Base-by-base conservation (phyloP, 1,140 invertebrate genomes). In the Paraescarpia echinospica region DNA sequence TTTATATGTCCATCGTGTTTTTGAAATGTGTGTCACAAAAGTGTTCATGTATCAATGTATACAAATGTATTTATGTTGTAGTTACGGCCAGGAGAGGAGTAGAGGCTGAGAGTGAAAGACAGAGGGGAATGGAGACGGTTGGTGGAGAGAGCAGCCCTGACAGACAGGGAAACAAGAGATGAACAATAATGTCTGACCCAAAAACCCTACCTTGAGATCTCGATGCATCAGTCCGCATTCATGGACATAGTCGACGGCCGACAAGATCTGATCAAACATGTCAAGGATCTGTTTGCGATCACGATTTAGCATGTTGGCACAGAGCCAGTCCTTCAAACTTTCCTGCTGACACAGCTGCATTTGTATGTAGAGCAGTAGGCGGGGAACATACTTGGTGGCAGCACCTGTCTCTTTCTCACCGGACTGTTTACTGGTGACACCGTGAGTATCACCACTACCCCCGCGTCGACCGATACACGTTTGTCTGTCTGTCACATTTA, bases 201-300 rank as follows among this genome's bases (percentile, higher is more conserved):
- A 90, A 12, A 41, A 48, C 33, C 93, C 95, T 96, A 98, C 98
- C 96, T 99, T 99, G 33, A 99, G 97, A 96, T 99, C 99, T 92
- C 99, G 97, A 96, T 99, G 99, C 95, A 99, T 99, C 0, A 99
- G 97, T 6, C 98, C 98, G 94, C 98, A 97, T 0, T 97, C 95
- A 96, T 99, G 99, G 0, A 99, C 98, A 96, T 99, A 99, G 93
- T 99, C 98, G 12, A 99, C 98, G 35, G 98, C 99, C 93, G 97
- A 97, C 0, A 99, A 97, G 94, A 99, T 99, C 96, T 99, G 98
- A 94, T 97, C 97, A 96, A 99, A 99, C 92, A 99, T 97, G 91
- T 97, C 97, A 35, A 98, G 96, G 33, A 98, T 90, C 0, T 93
- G 93, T 51, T 93, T 77, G 27, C 93, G 93, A 89, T 95, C 94